Percentiles rank a stretch among this genome's conserved stretches.
Conservation (phyloP, 2,113 vertebrate species). For the Indri indri region DNA sequence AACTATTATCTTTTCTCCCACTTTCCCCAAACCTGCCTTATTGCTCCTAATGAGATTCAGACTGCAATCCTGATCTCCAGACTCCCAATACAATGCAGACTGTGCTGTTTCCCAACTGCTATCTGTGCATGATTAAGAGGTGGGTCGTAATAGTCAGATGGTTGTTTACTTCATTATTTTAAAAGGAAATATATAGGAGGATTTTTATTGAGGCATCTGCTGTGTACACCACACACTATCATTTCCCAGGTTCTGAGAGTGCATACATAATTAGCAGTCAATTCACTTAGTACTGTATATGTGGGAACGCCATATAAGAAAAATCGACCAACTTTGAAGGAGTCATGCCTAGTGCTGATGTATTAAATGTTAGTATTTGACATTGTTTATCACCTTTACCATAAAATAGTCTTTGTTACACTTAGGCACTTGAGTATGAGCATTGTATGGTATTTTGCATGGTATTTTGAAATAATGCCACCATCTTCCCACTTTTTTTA, state of each 20-base stretch:
- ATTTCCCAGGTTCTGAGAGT: neutral
- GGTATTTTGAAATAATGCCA: conserved; percentile 36
- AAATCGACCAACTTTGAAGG: neutral
- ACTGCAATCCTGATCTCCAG: neutral
- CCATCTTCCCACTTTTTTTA: conserved; percentile 17
- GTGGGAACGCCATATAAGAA: neutral
- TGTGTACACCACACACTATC: neutral
- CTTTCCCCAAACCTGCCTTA: neutral
- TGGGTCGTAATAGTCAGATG: neutral
- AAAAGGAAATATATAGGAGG: neutral
- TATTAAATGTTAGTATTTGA: neutral
- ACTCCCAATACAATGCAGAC: neutral
- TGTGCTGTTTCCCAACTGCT: neutral
- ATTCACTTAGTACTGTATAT: neutral
- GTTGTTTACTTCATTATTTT: neutral
- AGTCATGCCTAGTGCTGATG: neutral
- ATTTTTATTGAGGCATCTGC: neutral
- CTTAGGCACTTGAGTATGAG: neutral
- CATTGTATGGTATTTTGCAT: neutral
- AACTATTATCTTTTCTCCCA: neutral
- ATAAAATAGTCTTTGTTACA: neutral
- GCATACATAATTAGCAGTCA: neutral
- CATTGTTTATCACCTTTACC: neutral
- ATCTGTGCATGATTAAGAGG: neutral
- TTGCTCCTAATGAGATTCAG: neutral